Evolutionary conservation across 2,797 vertebrate genomes (phyloP).

Genomic region (Gymnocypris eckloni): DNA sequence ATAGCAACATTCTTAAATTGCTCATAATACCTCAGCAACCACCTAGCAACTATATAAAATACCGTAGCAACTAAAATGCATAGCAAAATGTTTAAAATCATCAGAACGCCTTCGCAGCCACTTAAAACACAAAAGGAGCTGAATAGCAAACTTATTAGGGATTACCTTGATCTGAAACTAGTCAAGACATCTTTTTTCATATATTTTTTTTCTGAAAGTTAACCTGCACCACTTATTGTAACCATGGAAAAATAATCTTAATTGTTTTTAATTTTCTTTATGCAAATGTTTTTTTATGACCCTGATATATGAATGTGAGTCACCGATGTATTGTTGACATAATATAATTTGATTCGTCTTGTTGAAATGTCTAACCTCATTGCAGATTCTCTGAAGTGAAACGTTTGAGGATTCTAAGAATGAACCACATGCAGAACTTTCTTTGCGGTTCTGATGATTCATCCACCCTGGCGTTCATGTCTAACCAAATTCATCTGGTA

Average conservation of each 20-base stretch:
- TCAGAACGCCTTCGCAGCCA: background rate
- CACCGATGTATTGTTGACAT: background rate
- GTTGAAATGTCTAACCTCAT: conserved; percentile 2
- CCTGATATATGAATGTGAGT: background rate
- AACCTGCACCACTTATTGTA: background rate
- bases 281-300: background rate
- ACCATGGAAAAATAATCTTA: background rate
- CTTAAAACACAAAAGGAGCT: background rate
- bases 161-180: background rate
- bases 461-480: background rate
- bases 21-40: background rate
- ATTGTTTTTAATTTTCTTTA: background rate
- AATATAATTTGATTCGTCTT: background rate
- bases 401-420: conserved; percentile 5
- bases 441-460: conserved; percentile 39
- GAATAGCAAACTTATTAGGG: background rate
- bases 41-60: background rate
- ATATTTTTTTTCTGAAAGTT: background rate
- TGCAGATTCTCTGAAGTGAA: conserved; percentile 21
- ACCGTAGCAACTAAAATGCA: background rate
- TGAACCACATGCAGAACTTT: background rate
- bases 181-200: background rate
- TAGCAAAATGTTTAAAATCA: background rate
- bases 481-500: background rate
- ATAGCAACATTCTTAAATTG: background rate